Evolutionary conservation across 2,797 vertebrate species (phyloP), one percentile per base, ranked within the genome.

Genomic region (Liasis olivaceus): DNA sequence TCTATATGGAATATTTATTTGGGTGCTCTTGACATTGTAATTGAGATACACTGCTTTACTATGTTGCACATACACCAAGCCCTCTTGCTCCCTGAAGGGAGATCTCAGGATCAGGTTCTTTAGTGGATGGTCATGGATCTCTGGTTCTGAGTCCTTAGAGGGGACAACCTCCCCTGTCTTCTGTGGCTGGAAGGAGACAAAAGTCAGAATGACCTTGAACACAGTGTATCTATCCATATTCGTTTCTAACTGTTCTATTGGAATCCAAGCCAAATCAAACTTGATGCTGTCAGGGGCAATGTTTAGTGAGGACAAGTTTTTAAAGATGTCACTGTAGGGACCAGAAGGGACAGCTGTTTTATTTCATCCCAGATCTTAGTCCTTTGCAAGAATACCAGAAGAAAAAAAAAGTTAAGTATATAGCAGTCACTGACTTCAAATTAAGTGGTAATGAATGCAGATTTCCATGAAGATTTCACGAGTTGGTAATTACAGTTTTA

Each of bases 401-500:
- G 47, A 13, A 28, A 12, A 86, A 94, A 66, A 96, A 96, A 81
- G 93, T 94, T 96, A 96, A 96, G 72, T 91, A 94, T 93, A 96
- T 60, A 94, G 92, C 91, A 96, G 93, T 94, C 96, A 95, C 94
- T 95, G 95, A 93, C 91, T 98, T 96, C 95, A 97, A 96, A 97
- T 97, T 97, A 97, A 97, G 95, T 93, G 91, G 64, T 95, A 97
- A 97, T 97, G 96, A 97, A 97, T 96, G 92, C 87, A 96, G 96
- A 97, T 97, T 97, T 97, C 95, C 95, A 96, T 96, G 94, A 97
- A 97, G 94, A 97, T 94, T 96, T 96, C 94, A 97, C 54, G 4
- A 98, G 97, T 97, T 97, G 98, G 97, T 97, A 98, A 98, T 98
- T 98, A 98, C 95, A 94, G 59, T 96, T 97, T 97, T 96, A 97